phyloP scores from a whole-genome alignment of 2,797 vertebrate species.

The Pelodytes ibericus region DNA sequence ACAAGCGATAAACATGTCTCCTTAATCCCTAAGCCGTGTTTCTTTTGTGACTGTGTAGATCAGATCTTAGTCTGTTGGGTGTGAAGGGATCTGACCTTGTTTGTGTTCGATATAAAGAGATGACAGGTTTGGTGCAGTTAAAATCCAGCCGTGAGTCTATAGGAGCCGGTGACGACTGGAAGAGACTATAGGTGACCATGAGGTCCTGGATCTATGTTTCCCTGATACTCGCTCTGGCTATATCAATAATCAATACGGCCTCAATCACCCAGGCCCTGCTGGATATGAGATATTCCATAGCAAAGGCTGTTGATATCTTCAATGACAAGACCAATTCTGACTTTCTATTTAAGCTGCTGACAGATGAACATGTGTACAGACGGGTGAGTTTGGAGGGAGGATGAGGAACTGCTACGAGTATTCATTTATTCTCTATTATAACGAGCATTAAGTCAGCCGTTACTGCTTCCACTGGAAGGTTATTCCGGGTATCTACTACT shows the following conservation, averaged over 20 bases:
- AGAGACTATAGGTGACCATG: background rate
- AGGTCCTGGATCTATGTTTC: background rate
- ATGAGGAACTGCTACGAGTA: background rate
- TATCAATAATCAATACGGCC: background rate
- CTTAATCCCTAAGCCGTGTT: background rate
- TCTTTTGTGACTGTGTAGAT: background rate
- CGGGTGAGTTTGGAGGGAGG: constrained; percentile 9
- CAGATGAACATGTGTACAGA: background rate
- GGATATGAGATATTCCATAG: background rate
- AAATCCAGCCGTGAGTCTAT: no score
- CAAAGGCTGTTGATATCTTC: constrained; percentile 6
- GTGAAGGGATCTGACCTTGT: background rate
- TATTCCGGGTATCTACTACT: no score
- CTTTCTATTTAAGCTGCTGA: background rate
- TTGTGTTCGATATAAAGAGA: background rate
- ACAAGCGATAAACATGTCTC: background rate
- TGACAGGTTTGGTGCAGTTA: background rate
- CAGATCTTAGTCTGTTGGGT: background rate
- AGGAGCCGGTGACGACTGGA: background rate
- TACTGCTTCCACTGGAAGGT: no score
- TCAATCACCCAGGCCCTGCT: background rate
- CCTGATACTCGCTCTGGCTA: background rate
- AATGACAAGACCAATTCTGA: constrained; percentile 12
- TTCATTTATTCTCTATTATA: no score
- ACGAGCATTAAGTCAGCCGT: no score